A percentile compares a stretch with the other conserved stretches of the same genome.
Evolutionary conservation across 2,113 vertebrate species (phyloP).

Genomic region (Pipa parva): DNA sequence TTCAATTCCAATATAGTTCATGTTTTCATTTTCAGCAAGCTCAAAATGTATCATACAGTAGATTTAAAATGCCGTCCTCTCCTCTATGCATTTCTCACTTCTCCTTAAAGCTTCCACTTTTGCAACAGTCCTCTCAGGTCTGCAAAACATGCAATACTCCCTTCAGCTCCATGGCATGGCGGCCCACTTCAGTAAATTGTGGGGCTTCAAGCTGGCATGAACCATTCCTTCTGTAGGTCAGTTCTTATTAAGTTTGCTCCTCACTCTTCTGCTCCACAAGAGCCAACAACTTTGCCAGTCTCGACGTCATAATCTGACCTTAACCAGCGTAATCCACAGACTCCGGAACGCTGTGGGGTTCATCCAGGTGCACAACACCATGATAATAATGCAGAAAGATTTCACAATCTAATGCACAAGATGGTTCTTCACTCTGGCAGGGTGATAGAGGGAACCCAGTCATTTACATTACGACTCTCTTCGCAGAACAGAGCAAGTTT

Average conservation of each 20-base stretch:
- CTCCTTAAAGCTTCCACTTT: slow-evolving; percentile 43
- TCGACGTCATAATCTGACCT: slow-evolving; percentile 67
- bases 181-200: slow-evolving; percentile 42
- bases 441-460: slow-evolving; percentile 90
- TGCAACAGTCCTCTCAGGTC: slow-evolving; percentile 47
- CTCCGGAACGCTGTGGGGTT: slow-evolving; percentile 62
- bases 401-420: slow-evolving; percentile 49
- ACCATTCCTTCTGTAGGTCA: slow-evolving; percentile 43
- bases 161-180: slow-evolving; percentile 50
- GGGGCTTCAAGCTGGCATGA: slow-evolving; percentile 42
- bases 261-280: slow-evolving; percentile 54
- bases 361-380: slow-evolving; percentile 63
- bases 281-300: slow-evolving; percentile 59
- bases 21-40: slow-evolving; percentile 37
- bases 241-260: slow-evolving; percentile 32
- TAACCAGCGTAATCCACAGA: slow-evolving; percentile 71
- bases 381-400: slow-evolving; percentile 66
- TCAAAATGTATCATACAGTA: slow-evolving; percentile 44
- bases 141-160: slow-evolving; percentile 50
- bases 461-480: slow-evolving; percentile 82
- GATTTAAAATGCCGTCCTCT: slow-evolving; percentile 43
- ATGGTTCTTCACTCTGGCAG: slow-evolving; percentile 74
- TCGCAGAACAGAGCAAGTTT: slow-evolving; percentile 86
- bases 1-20: slow-evolving; percentile 7
- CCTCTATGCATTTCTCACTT: slow-evolving; percentile 34